Evolutionary conservation across 2,113 vertebrate species (phyloP).

Genomic region (Tangachromis dhanisi): DNA sequence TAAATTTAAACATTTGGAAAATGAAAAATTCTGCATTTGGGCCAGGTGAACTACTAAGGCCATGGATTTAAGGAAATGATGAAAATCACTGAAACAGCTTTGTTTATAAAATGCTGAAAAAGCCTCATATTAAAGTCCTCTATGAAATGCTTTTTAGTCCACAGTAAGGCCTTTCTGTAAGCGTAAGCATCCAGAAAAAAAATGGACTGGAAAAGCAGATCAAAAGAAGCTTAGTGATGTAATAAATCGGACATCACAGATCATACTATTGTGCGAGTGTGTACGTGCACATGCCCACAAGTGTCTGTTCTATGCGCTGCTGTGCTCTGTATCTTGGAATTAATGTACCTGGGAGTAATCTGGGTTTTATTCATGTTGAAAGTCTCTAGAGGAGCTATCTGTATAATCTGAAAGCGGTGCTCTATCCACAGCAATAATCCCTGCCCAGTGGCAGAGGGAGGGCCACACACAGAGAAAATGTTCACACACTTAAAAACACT

Average conservation of each 20-base stretch:
- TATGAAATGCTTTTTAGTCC: background rate
- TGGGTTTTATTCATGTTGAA: slow-evolving; percentile 27
- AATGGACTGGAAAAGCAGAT: background rate
- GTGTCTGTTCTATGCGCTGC: background rate
- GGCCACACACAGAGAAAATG: background rate
- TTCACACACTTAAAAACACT: background rate
- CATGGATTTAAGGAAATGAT: background rate
- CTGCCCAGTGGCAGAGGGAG: background rate
- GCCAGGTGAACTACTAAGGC: background rate
- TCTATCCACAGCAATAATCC: slow-evolving; percentile 36
- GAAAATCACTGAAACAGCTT: background rate
- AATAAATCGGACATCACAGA: background rate
- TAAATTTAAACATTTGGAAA: background rate
- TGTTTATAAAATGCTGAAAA: background rate
- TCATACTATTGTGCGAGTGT: background rate
- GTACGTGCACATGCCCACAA: background rate
- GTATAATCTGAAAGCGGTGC: slow-evolving; percentile 44
- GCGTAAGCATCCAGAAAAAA: background rate
- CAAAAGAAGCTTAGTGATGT: background rate
- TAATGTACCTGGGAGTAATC: slow-evolving; percentile 40
- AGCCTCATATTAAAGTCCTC: background rate
- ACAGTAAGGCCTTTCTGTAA: background rate
- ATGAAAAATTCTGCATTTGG: background rate
- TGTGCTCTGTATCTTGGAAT: background rate
- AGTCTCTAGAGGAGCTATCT: slow-evolving; percentile 8